phyloP scores from a whole-genome alignment of 2,113 vertebrate species.

The Trematocara marginatum region DNA sequence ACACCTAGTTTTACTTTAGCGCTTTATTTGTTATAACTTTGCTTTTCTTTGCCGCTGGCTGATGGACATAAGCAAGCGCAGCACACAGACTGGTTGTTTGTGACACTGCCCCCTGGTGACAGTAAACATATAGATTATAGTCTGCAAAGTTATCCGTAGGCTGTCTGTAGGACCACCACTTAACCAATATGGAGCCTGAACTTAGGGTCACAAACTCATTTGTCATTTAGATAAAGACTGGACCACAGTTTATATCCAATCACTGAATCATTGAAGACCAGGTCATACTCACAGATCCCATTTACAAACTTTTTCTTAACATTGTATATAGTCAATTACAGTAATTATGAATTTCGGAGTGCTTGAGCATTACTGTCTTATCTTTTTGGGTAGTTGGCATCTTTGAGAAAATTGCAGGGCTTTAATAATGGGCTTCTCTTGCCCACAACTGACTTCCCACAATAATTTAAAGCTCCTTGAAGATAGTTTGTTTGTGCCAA shows the following conservation, averaged over 20 bases:
- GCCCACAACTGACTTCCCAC: constrained; percentile 18
- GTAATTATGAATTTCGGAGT: not conserved
- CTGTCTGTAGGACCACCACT: not conserved
- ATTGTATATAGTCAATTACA: not conserved
- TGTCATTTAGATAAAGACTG: not conserved
- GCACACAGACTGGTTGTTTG: not conserved
- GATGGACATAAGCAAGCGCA: not conserved
- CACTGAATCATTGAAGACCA: not conserved
- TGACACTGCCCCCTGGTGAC: not conserved
- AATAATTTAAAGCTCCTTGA: constrained; percentile 39
- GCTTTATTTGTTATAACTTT: not conserved
- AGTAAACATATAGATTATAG: not conserved
- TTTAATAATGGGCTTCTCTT: constrained; percentile 47
- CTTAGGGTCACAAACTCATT: not conserved
- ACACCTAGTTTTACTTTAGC: not conserved
- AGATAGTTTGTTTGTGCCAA: constrained; percentile 12
- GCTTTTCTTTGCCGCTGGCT: not conserved
- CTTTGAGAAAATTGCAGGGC: constrained; percentile 38
- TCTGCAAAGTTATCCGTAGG: not conserved
- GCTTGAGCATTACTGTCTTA: not conserved
- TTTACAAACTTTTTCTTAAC: not conserved
- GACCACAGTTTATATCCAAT: not conserved
- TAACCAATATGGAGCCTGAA: not conserved
- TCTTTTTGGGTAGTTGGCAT: not conserved
- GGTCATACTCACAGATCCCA: not conserved